These are phyloP conservation scores for Anthoscopus minutus DNA, from an alignment of 2,113 vertebrate species.

Conservation along the genomic window DNA sequence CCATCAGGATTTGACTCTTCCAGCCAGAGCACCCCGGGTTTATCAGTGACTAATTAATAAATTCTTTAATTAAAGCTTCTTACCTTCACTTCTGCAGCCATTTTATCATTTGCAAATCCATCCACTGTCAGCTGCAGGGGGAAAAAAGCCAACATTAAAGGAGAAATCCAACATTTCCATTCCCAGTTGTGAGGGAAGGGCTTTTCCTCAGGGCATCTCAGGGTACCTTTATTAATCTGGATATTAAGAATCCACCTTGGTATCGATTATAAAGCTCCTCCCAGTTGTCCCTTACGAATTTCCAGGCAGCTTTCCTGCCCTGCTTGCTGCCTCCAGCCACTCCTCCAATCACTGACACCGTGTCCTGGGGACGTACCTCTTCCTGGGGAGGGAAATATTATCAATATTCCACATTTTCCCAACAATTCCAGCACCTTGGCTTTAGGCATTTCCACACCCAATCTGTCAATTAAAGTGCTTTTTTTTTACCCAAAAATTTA, in stretches of 20 bases:
- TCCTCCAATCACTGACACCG: slow-evolving; percentile 93
- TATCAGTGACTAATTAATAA: neutral
- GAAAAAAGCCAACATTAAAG: neutral
- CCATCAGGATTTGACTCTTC: accelerated
- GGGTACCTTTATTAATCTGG: slow-evolving; percentile 94
- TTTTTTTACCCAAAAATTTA: neutral
- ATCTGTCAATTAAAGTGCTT: accelerated
- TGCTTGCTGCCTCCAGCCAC: slow-evolving; percentile 95
- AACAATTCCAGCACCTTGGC: accelerated
- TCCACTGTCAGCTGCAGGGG: slow-evolving; percentile 87
- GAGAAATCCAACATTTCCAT: neutral
- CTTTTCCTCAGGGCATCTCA: neutral
- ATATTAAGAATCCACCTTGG: slow-evolving; percentile 99
- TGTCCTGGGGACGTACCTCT: slow-evolving; percentile 97
- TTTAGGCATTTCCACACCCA: accelerated
- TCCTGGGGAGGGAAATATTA: slow-evolving; percentile 69
- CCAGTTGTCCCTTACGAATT: slow-evolving; percentile 96
- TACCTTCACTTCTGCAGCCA: slow-evolving; percentile 97
- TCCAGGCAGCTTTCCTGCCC: slow-evolving; percentile 95
- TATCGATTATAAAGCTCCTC: slow-evolving; percentile 96
- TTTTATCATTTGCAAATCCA: slow-evolving; percentile 95
- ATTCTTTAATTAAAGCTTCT: neutral
- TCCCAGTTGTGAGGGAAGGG: accelerated
- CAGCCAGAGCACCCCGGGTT: accelerated
- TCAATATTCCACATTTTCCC: neutral